Base-by-base conservation (phyloP, 2,888 invertebrate species). In the Griposia aprilina region DNA sequence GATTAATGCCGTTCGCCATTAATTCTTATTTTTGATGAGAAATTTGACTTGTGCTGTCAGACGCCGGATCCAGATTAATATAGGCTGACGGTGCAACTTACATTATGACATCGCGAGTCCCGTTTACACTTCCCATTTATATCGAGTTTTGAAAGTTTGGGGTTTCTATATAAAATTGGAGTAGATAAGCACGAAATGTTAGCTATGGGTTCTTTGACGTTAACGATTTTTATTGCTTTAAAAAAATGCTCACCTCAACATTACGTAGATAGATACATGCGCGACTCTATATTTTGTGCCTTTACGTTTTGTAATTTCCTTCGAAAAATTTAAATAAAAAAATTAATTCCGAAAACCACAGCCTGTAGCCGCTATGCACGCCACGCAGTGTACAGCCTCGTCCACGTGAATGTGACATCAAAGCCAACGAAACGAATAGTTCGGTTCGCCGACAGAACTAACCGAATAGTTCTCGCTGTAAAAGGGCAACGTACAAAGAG, bases 21-120 rank as follows among this genome's bases (percentile, higher is more conserved):
- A 97, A 97, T 97, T 96, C 96, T 96, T 96, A 97, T 97, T 96
- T 96, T 96, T 96, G 96, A 97, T 96, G 97, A 96, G 97, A 96
- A 96, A 96, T 96, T 96, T 96, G 96, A 96, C 96, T 96, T 96
- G 94, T 92, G 95, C 96, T 95, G 96, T 96, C 96, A 96, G 95
- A 90, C 94, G 94, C 94, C 95, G 95, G 96, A 96, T 94, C 95
- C 95, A 96, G 96, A 97, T 96, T 96, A 95, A 96, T 96, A 96
- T 92, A 93, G 92, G 96, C 95, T 96, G 97, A 97, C 96, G 94
- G 87, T 95, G 97, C 96, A 96, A 95, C 92, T 97, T 96, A 92
- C 91, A 92, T 92, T 93, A 93, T 93, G 92, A 93, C 93, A 94
- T 89, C 91, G 92, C 90, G 90, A 91, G 91, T 88, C 79, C 76